Conservation (phyloP, 1,140 invertebrate genomes). For the Zaprionus gabonicus region DNA sequence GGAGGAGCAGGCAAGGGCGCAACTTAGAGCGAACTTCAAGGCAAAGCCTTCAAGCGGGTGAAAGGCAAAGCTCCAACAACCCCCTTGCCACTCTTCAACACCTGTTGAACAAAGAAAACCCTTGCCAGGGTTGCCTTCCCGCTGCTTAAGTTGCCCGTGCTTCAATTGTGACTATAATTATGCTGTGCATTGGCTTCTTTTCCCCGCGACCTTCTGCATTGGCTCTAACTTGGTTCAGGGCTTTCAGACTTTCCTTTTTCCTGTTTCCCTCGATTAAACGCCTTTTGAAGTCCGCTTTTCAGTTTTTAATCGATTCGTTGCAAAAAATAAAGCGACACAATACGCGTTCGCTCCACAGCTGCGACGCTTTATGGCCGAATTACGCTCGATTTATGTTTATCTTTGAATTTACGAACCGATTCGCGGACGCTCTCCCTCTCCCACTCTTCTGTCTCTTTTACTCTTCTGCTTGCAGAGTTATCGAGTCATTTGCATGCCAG, state of each 20-base stretch:
- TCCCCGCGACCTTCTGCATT: neutral
- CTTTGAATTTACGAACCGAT: conserved; percentile 75
- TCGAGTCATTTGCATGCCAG: conserved; percentile 6
- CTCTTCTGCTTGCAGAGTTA: neutral
- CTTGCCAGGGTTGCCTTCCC: neutral
- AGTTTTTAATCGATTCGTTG: conserved; percentile 75
- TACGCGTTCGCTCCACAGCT: conserved; percentile 48
- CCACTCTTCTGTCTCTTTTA: neutral
- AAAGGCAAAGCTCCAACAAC: neutral
- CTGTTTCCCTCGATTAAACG: conserved; percentile 7
- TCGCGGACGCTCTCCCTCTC: conserved; percentile 10
- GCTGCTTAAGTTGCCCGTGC: neutral
- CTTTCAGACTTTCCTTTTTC: conserved; percentile 6
- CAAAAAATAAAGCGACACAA: conserved; percentile 39
- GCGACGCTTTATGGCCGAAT: conserved; percentile 72
- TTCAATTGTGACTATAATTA: conserved; percentile 31
- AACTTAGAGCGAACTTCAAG: neutral
- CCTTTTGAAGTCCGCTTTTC: conserved; percentile 57
- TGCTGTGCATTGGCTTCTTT: conserved; percentile 10
- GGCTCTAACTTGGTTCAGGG: neutral
- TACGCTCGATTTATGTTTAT: conserved; percentile 80
- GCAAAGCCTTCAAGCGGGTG: neutral
- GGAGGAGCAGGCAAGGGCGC: neutral
- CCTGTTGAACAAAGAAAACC: conserved; percentile 1
- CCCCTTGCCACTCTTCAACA: neutral